phyloP scores from a whole-genome alignment of 2,888 invertebrate species.

The Pseudeuparius sepicola region DNA sequence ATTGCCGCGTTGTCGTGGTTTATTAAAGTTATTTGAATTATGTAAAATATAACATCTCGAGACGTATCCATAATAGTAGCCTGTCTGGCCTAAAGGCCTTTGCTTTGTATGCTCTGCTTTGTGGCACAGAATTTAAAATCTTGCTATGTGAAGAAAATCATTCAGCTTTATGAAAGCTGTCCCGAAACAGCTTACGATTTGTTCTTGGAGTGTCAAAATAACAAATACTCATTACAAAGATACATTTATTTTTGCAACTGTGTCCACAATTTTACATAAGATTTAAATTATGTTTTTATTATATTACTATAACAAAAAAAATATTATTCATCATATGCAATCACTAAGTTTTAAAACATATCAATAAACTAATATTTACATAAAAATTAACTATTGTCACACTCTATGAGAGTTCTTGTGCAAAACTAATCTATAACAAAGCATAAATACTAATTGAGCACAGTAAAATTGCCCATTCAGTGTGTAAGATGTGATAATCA shows the following conservation, averaged over 20 bases:
- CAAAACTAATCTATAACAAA: conserved; percentile 21
- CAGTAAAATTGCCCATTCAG: no score
- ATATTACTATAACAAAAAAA: conserved; percentile 28
- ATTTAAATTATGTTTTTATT: conserved; percentile 27
- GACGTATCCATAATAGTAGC: no score
- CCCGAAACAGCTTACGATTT: neutral
- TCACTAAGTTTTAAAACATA: conserved; percentile 28
- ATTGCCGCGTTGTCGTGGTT: no score
- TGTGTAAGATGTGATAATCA: no score
- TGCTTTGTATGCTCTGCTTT: no score
- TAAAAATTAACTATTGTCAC: conserved; percentile 33
- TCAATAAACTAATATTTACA: conserved; percentile 32
- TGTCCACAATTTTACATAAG: conserved; percentile 32
- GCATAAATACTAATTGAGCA: no score
- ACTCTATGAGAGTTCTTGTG: conserved; percentile 30
- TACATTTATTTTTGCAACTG: conserved; percentile 34
- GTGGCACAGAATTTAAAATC: no score
- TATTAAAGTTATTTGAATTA: no score
- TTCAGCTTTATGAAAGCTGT: neutral
- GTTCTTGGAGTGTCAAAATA: neutral
- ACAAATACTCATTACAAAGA: conserved; percentile 29
- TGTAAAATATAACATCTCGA: no score
- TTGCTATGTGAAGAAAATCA: no score
- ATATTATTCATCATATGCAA: conserved; percentile 26
- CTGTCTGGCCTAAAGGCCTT: no score